Conservation (phyloP, 2,113 vertebrate genomes). For the Naja naja region DNA sequence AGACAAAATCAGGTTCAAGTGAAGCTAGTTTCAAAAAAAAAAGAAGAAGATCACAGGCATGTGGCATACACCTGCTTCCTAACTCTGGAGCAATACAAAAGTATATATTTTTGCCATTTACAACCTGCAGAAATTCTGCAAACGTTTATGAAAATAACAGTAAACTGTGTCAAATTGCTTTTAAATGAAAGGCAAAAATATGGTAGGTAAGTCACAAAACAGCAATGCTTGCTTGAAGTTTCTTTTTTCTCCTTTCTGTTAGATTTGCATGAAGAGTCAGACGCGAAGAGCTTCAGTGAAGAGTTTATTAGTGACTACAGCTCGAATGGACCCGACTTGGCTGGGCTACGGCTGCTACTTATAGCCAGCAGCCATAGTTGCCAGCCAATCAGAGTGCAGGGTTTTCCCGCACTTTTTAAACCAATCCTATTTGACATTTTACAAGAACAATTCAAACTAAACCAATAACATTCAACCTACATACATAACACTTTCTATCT, state of each 20-base stretch:
- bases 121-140: slow-evolving; percentile 53
- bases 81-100: slow-evolving; percentile 53
- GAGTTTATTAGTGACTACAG: no score
- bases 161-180: slow-evolving; percentile 6
- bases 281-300: no score
- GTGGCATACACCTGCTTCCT: slow-evolving; percentile 67
- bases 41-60: slow-evolving; percentile 38
- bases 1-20: slow-evolving; percentile 39
- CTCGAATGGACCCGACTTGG: no score
- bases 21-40: not conserved
- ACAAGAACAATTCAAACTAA: no score
- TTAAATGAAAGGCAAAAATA: accelerated
- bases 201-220: not conserved
- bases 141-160: slow-evolving; percentile 2
- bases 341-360: no score
- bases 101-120: not conserved
- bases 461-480: no score
- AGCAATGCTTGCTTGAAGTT: not conserved
- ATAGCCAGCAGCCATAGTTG: no score
- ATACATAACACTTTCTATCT: no score
- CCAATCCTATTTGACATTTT: no score
- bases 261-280: no score
- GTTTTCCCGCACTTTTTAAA: no score
- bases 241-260: not conserved
- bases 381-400: no score